A percentile compares a stretch with the other conserved stretches of the same genome.
Evolutionary conservation across 2,113 vertebrate genomes (phyloP).

Genomic region (Vidua chalybeata): DNA sequence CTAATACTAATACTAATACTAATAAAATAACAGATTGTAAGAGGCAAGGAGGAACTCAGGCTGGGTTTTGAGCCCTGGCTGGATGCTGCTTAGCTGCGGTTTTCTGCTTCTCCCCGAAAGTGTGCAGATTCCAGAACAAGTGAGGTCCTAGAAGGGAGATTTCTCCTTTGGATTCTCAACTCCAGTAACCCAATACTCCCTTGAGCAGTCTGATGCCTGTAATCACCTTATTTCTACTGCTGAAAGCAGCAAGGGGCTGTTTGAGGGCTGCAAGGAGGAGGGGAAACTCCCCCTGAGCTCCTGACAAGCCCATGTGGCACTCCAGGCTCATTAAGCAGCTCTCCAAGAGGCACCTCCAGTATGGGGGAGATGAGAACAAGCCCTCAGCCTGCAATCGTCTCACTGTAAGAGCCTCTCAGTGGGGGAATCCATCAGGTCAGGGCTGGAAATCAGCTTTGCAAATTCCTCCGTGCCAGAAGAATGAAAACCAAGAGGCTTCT

Average conservation of each 20-base stretch:
- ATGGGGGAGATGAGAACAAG: background rate
- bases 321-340: background rate
- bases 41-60: background rate
- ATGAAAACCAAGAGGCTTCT: background rate
- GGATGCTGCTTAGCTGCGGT: background rate
- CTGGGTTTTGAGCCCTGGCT: background rate
- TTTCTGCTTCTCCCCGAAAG: background rate
- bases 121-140: background rate
- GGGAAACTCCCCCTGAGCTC: background rate
- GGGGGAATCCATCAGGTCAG: background rate
- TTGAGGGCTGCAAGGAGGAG: background rate
- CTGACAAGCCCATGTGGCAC: background rate
- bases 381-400: slow-evolving; percentile 10
- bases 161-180: background rate
- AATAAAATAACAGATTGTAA: background rate
- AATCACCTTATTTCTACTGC: background rate
- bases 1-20: background rate
- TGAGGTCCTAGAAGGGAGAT: background rate
- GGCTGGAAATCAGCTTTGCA: slow-evolving; percentile 22
- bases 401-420: background rate
- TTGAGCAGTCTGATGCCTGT: background rate
- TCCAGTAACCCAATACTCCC: background rate
- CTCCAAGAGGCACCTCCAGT: background rate
- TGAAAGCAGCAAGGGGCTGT: background rate
- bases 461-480: background rate